A percentile compares a stretch with the other conserved stretches of the same genome.
phyloP scores from a whole-genome alignment of 2,888 invertebrate genomes.

The Noctua comes region DNA sequence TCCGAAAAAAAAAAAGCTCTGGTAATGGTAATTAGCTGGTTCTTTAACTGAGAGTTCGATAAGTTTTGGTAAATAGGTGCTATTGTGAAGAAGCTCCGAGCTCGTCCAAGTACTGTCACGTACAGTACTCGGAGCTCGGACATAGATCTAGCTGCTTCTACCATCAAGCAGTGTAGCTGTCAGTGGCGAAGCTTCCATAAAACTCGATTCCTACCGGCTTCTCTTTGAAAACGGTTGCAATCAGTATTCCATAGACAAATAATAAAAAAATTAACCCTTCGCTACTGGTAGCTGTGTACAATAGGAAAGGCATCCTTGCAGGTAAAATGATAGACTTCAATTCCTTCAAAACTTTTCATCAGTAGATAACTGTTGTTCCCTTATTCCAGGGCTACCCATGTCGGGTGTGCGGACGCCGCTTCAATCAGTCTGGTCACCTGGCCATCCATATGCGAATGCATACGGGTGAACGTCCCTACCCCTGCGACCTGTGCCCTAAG shows the following conservation, averaged over 20 bases:
- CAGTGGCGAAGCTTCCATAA: too few relatives aligned
- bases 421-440: constrained; percentile 90
- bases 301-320: not conserved
- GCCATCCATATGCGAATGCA: constrained; percentile 91
- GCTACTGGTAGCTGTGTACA: not conserved
- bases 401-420: constrained; percentile 89
- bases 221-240: too few relatives aligned
- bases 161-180: not conserved
- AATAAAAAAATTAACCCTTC: too few relatives aligned
- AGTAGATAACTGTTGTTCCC: too few relatives aligned
- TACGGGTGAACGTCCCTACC: constrained; percentile 90
- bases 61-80: not conserved
- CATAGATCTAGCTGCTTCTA: not conserved
- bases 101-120: not conserved
- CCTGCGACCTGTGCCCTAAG: constrained; percentile 89
- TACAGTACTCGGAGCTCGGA: too few relatives aligned
- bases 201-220: too few relatives aligned
- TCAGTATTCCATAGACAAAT: too few relatives aligned
- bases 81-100: not conserved
- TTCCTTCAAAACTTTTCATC: not conserved
- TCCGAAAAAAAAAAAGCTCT: too few relatives aligned
- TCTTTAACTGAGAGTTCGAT: not conserved
- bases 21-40: not conserved
- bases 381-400: constrained; percentile 89
- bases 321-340: not conserved